Percentiles rank a stretch among this genome's conserved stretches.
phyloP scores from a whole-genome alignment of 2,888 invertebrate species.

The Campoplex capitator region DNA sequence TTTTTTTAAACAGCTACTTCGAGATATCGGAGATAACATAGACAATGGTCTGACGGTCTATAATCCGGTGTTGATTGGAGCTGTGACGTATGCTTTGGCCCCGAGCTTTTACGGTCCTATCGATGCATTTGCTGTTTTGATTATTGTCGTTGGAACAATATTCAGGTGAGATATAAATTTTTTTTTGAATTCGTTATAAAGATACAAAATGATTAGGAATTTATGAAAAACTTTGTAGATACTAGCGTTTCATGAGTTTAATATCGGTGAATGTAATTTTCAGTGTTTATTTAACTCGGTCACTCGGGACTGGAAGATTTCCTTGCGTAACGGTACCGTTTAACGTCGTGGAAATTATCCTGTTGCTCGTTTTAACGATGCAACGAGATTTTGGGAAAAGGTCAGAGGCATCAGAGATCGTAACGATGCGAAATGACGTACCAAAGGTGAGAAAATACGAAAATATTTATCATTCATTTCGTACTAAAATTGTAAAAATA shows the following conservation, averaged over 20 bases:
- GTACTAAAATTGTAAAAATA: not conserved
- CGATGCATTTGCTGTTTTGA: constrained; percentile 76
- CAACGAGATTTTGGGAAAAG: constrained; percentile 69
- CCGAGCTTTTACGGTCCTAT: constrained; percentile 76
- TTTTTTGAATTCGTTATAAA: not conserved
- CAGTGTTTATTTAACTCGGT: constrained; percentile 80
- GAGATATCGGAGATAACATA: constrained; percentile 74
- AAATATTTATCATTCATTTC: not conserved
- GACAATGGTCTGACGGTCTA: constrained; percentile 81
- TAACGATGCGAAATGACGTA: constrained; percentile 4
- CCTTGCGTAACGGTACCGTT: constrained; percentile 83
- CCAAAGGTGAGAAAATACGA: constrained; percentile 43
- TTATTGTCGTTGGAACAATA: constrained; percentile 76
- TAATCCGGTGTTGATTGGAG: constrained; percentile 80
- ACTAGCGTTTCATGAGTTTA: not conserved
- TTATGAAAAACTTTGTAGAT: not conserved
- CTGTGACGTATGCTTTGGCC: constrained; percentile 76
- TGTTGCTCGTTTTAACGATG: constrained; percentile 79
- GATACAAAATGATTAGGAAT: not conserved
- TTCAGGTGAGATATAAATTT: constrained; percentile 74
- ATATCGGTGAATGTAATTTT: constrained; percentile 58
- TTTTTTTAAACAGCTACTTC: constrained; percentile 72
- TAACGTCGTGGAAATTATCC: constrained; percentile 80
- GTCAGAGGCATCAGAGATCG: constrained; percentile 3
- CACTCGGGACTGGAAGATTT: constrained; percentile 76